Conservation (phyloP, 2,797 vertebrate genomes). For the Glyptemys insculpta region DNA sequence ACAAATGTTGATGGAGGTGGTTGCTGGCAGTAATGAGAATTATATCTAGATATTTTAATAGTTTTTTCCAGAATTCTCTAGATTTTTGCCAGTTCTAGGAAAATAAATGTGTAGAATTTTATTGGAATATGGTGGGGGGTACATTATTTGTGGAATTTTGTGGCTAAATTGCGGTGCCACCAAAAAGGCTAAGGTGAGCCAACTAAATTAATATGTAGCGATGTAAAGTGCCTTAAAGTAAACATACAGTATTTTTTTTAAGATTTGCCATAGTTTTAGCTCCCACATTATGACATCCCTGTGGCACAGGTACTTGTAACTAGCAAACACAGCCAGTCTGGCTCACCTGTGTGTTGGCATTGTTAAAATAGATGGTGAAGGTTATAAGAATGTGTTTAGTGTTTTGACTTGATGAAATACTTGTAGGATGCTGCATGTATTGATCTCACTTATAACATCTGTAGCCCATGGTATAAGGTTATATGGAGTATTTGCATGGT, state of each 20-base stretch:
- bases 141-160: background rate
- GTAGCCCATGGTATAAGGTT: background rate
- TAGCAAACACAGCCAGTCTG: background rate
- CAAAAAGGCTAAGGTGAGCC: background rate
- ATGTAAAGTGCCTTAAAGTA: conserved; percentile 6
- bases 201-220: background rate
- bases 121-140: background rate
- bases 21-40: background rate
- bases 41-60: background rate
- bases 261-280: background rate
- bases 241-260: background rate
- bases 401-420: background rate
- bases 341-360: background rate
- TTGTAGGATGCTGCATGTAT: background rate
- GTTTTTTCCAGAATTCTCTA: background rate
- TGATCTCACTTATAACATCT: background rate
- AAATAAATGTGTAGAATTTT: background rate
- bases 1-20: fast-evolving
- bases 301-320: background rate
- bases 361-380: background rate
- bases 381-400: background rate
- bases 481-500: background rate
- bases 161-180: background rate
- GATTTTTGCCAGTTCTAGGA: background rate
- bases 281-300: conserved; percentile 9